A percentile compares a stretch with the other conserved stretches of the same genome.
Conservation (phyloP, 2,113 vertebrate genomes). For the Parus major region DNA sequence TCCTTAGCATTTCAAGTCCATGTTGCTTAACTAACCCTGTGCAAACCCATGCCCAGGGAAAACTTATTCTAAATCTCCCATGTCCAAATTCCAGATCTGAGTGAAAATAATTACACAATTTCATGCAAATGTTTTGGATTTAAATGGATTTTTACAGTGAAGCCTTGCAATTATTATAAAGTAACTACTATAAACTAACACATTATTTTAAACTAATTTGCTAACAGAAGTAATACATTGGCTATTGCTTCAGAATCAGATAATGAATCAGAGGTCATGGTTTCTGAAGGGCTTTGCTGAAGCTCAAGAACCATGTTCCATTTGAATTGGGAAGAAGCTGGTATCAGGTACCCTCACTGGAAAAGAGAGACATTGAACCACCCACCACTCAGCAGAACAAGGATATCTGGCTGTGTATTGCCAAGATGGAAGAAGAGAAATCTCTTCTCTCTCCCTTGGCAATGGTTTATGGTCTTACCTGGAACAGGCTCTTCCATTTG, state of each 20-base stretch:
- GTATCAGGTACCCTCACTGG: not conserved
- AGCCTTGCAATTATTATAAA: not conserved
- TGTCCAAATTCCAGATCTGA: not conserved
- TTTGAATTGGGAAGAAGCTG: not conserved
- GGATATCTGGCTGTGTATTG: not conserved
- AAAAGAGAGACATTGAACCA: not conserved
- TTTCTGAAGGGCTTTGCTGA: not conserved
- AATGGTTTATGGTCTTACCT: not conserved
- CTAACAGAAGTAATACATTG: not conserved
- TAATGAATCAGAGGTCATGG: not conserved
- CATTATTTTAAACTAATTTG: not conserved
- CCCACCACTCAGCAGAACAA: not conserved
- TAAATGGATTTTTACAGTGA: not conserved
- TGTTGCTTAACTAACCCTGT: not conserved
- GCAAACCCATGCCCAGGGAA: not conserved
- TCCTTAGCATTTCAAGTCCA: not conserved
- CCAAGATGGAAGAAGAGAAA: not conserved
- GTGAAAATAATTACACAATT: not conserved
- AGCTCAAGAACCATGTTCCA: not conserved
- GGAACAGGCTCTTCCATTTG: not conserved
- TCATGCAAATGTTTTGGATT: not conserved
- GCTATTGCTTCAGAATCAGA: not conserved
- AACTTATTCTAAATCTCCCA: not conserved
- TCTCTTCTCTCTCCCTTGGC: not conserved
- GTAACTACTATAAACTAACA: not conserved